A percentile compares a stretch with the other conserved stretches of the same genome.
Conservation (phyloP, 2,888 invertebrate species). For the Parnassius orleans region DNA sequence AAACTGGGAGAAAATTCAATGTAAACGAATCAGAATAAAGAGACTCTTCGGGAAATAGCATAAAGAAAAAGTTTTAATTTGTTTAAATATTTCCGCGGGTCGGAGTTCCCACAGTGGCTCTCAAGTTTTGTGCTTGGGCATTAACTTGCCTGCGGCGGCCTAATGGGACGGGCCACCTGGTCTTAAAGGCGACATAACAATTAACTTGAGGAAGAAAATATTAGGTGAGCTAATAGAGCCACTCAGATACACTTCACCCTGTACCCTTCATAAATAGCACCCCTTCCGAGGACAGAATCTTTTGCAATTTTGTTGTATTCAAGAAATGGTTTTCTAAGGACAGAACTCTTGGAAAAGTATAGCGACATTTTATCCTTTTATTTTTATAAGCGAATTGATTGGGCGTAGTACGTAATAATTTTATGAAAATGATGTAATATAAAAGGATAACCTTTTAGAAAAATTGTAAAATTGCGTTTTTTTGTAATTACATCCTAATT, state of each 20-base stretch:
- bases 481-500: no score
- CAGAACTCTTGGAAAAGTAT: slow-evolving; percentile 50
- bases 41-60: slow-evolving; percentile 57
- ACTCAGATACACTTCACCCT: slow-evolving; percentile 70
- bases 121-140: slow-evolving; percentile 65
- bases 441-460: no score
- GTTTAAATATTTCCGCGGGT: slow-evolving; percentile 74
- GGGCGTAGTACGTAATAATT: slow-evolving; percentile 66
- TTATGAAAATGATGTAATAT: slow-evolving; percentile 35
- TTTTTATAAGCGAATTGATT: slow-evolving; percentile 74
- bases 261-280: slow-evolving; percentile 73
- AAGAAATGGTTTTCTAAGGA: slow-evolving; percentile 68
- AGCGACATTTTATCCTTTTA: slow-evolving; percentile 54
- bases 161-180: slow-evolving; percentile 77
- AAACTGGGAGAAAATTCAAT: slow-evolving; percentile 54
- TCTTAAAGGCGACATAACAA: slow-evolving; percentile 78
- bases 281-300: slow-evolving; percentile 60
- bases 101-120: slow-evolving; percentile 54
- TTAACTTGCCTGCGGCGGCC: slow-evolving; percentile 64
- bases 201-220: slow-evolving; percentile 78
- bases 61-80: slow-evolving; percentile 78
- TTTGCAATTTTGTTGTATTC: slow-evolving; percentile 73
- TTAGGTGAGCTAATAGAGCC: slow-evolving; percentile 76
- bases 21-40: slow-evolving; percentile 62
- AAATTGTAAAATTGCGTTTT: no score